Evolutionary conservation across 2,888 invertebrate genomes (phyloP).

Genomic region (Drosophila neonasuta): DNA sequence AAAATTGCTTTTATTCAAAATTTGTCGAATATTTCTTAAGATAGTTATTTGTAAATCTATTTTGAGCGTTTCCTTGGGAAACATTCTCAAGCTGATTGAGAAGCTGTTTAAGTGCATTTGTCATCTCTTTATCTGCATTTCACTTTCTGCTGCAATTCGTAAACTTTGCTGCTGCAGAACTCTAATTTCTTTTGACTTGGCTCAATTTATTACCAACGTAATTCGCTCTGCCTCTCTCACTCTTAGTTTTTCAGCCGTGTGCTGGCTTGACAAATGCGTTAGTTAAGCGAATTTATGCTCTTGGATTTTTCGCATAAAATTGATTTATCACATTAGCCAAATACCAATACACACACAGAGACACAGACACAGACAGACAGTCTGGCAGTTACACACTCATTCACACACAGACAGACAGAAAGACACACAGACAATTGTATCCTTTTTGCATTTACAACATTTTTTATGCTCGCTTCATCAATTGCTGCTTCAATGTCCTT

Average conservation of each 20-base stretch:
- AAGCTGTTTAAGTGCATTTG: too few species aligned
- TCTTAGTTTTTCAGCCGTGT: neutral
- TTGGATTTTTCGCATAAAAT: slow-evolving; percentile 61
- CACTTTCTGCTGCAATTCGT: neutral
- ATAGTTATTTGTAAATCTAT: too few species aligned
- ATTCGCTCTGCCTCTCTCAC: slow-evolving; percentile 18
- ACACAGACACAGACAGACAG: neutral
- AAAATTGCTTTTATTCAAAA: too few species aligned
- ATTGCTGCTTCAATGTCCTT: slow-evolving; percentile 57
- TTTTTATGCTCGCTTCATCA: slow-evolving; percentile 57
- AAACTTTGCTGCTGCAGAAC: slow-evolving; percentile 16
- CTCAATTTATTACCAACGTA: slow-evolving; percentile 45
- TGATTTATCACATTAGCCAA: slow-evolving; percentile 64
- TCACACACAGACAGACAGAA: slow-evolving; percentile 17
- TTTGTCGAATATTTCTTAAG: too few species aligned
- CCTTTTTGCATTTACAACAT: slow-evolving; percentile 56
- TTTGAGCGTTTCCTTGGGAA: too few species aligned
- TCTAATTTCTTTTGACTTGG: slow-evolving; percentile 1
- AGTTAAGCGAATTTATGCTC: slow-evolving; percentile 60
- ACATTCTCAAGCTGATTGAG: too few species aligned
- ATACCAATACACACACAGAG: slow-evolving; percentile 17
- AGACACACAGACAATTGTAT: slow-evolving; percentile 52
- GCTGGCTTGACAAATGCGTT: slow-evolving; percentile 58
- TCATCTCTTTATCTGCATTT: neutral
- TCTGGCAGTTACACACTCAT: too few species aligned